Evolutionary conservation across 2,797 vertebrate species (phyloP), one percentile per base, ranked within the genome.

Genomic region (Cuniculus paca): DNA sequence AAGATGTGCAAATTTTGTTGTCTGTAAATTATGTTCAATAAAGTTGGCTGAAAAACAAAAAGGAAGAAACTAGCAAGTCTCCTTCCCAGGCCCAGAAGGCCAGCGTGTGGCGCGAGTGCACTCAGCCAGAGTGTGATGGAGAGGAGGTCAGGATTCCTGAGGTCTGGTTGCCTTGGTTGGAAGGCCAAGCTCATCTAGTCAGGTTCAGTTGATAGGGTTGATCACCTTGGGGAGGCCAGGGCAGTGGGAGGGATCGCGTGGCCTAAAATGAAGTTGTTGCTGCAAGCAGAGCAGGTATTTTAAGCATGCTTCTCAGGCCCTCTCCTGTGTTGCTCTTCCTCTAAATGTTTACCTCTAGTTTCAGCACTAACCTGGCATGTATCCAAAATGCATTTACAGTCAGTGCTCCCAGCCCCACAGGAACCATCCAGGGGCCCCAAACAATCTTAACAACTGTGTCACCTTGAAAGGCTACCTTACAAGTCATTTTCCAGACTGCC

Each of bases 401-500:
- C 2, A 1, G 48, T 24, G 58, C 72, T 80, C 70, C 83, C 48
- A 39, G 60, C 31, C 50, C 34, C 39, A 28, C 50, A 86, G 93
- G 81, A 75, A 78, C 26, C 26, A 79, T 75, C 58, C 56, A 31
- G 70, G 82, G 88, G 28, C 24, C 39, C 91, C 31, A 68, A 48
- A 75, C 81, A 89, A 89, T 93, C 42, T 95, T 94, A 70, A 89
- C 88, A 81, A 48, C 26, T 81, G 17, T 75, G 34, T 93, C 74
- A 82, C 84, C 58, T 96, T 95, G 88, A 75, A 89, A 95, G 85
- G 5, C 61, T 48, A 48, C 45, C 68, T 75, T 80, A 79, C 22
- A 80, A 77, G 81, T 60, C n/a, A 17, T 48, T 82, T 88, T 61
- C 74, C 80, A 74, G 50, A 84, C 34, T 74, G 48, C 20, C 74